Base-by-base conservation (phyloP, 35 echinoderm and acorn worm species). In the Acanthaster planci region DNA sequence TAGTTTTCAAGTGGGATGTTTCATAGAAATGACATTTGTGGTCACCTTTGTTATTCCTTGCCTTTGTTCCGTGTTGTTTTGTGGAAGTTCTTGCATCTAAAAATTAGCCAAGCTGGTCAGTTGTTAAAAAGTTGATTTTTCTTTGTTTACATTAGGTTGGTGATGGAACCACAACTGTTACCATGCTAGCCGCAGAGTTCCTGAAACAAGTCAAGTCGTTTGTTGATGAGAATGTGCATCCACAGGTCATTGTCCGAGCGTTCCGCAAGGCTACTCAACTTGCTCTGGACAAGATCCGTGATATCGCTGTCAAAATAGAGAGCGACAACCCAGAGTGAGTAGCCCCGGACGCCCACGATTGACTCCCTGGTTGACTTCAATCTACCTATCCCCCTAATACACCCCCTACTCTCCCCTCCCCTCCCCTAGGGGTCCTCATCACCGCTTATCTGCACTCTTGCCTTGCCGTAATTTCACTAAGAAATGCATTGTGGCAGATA, bases 131-230 rank as follows among this genome's bases (percentile, higher is more conserved):
- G 42, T 47, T 47, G 42, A 4, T 47, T 47, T 47, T 47, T 47
- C 12, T 47, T 47, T 47, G 42, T 47, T 12, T 12, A 47, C 42
- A 47, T 47, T 40, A 97, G 95, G 96, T 99, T 37, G 96, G 92
- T 39, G 96, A 99, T 84, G 96, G 96, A 7, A 99, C 96, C 36
- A 99, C 96, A n/a, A 94, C 92, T 16, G 96, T 99, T 6, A 99
- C 96, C 16, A 84, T 99, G 89, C 79, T 99, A 42, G 92, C 96
- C 19, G 96, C 96, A 31, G 96, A 99, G 77, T 83, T 99, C 39
- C 82, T 94, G 1, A 99, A 99, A 82, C 96, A 97, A 82, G 92
- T 99, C 17, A 99, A 99, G 64, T 51, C 68, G 2, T 99, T 86
- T 50, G 81, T 99, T 16, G 96, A 99, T 76, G 96, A 99, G 81